phyloP scores from a whole-genome alignment of 2,888 invertebrate species.

The Masnerella sp. region DNA sequence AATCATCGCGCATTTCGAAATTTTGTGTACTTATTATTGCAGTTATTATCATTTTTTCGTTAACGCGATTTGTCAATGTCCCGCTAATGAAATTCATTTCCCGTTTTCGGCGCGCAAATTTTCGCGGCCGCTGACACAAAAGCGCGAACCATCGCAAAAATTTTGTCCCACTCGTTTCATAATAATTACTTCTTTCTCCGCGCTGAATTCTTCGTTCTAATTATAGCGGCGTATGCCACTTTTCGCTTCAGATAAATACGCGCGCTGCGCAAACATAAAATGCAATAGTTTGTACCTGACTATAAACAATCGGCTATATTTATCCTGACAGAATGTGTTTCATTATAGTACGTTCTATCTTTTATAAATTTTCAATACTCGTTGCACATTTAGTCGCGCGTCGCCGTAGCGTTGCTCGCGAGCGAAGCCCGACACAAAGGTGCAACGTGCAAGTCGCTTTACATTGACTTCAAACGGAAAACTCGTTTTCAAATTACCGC shows the following conservation, averaged over 20 bases:
- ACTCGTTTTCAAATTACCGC: conserved; percentile 7
- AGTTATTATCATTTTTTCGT: conserved; percentile 44
- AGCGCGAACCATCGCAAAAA: conserved; percentile 19
- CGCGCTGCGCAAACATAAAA: conserved; percentile 45
- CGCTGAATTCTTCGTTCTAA: conserved; percentile 52
- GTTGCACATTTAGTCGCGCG: conserved; percentile 27
- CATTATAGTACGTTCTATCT: conserved; percentile 43
- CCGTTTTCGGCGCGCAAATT: conserved; percentile 4
- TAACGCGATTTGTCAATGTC: conserved; percentile 38
- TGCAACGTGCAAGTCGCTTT: conserved; percentile 5
- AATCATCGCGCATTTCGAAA: conserved; percentile 42
- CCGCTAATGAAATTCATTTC: conserved; percentile 38
- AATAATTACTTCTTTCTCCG: conserved; percentile 54
- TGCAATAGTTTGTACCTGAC: conserved; percentile 45
- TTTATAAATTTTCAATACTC: conserved; percentile 53
- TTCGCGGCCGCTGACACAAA: conserved; percentile 1
- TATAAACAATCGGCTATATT: conserved; percentile 58
- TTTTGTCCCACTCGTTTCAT: conserved; percentile 40
- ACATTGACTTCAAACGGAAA: conserved; percentile 12
- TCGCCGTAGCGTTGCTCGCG: conserved; percentile 22
- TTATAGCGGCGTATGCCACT: conserved; percentile 54
- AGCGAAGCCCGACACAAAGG: conserved; percentile 20
- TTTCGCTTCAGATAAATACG: conserved; percentile 53
- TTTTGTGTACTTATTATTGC: conserved; percentile 47
- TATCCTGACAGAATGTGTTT: conserved; percentile 46